Evolutionary conservation across 2,797 vertebrate species (phyloP).

Genomic region (Eulemur rubriventer): DNA sequence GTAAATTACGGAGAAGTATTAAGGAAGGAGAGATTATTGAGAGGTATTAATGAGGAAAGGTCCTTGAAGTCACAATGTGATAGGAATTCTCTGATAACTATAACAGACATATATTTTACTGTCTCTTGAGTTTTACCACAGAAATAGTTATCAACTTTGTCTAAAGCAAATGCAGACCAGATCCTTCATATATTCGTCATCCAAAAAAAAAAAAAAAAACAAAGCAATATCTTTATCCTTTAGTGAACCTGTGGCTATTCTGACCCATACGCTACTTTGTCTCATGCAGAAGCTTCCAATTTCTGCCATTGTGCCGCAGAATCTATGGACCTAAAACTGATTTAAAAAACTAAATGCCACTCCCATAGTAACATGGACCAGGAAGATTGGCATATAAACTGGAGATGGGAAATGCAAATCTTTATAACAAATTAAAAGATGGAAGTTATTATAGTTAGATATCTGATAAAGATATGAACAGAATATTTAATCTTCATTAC

Average conservation of each 20-base stretch:
- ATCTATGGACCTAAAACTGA: background rate
- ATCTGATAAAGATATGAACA: background rate
- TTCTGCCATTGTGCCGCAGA: background rate
- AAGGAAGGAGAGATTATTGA: background rate
- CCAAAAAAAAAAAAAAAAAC: background rate
- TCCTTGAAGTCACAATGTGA: background rate
- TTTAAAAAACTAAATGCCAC: background rate
- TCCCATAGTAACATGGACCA: background rate
- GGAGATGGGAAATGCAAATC: background rate
- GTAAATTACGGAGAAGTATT: background rate
- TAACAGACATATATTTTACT: background rate
- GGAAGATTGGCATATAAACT: background rate
- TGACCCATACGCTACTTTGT: background rate
- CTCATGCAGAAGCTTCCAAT: background rate
- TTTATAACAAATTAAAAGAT: background rate
- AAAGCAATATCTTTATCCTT: background rate
- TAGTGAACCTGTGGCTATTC: background rate
- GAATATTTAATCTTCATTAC: background rate
- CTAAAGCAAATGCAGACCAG: background rate
- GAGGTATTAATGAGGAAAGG: background rate
- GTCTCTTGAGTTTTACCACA: background rate
- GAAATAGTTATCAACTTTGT: background rate
- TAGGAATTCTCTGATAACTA: background rate
- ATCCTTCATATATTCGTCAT: background rate
- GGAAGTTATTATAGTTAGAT: background rate